Evolutionary conservation across 1,140 invertebrate genomes (phyloP).

Genomic region (Drosophila rhopaloa): DNA sequence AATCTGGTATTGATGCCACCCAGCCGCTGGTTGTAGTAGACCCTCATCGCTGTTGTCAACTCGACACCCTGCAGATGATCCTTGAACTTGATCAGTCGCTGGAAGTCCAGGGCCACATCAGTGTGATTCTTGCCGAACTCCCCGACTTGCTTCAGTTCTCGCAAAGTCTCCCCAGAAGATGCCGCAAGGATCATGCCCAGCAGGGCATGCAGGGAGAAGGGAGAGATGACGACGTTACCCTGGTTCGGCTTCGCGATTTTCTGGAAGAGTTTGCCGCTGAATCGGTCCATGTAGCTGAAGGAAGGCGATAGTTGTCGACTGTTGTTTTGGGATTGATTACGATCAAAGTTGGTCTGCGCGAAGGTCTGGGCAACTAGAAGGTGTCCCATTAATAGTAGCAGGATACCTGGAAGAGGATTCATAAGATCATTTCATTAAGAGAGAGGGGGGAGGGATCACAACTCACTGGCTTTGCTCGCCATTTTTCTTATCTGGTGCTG

Average conservation of each 20-base stretch:
- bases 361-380: conserved; percentile 5
- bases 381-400: conserved; percentile 5
- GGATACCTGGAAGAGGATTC: too few relatives aligned
- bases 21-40: conserved; percentile 50
- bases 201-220: conserved; percentile 65
- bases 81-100: not conserved
- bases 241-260: conserved; percentile 12
- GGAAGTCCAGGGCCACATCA: conserved; percentile 29
- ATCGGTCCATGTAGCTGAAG: conserved; percentile 54
- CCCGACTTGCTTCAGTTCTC: conserved; percentile 34
- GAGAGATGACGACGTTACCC: conserved; percentile 65
- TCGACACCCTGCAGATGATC: conserved; percentile 9
- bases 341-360: too few relatives aligned
- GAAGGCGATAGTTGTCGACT: conserved; percentile 26
- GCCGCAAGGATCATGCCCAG: conserved; percentile 51
- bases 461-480: conserved; percentile 66
- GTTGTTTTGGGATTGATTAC: too few relatives aligned
- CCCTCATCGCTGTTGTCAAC: conserved; percentile 59
- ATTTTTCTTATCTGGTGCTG: conserved; percentile 34
- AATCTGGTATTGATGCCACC: conserved; percentile 32
- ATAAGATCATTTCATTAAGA: too few relatives aligned
- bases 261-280: conserved; percentile 64
- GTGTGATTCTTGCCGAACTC: not conserved
- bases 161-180: conserved; percentile 41
- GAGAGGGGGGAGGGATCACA: conserved; percentile 15